A percentile compares a stretch with the other conserved stretches of the same genome.
Conservation (phyloP, 1,140 invertebrate genomes). For the Apis mellifera region DNA sequence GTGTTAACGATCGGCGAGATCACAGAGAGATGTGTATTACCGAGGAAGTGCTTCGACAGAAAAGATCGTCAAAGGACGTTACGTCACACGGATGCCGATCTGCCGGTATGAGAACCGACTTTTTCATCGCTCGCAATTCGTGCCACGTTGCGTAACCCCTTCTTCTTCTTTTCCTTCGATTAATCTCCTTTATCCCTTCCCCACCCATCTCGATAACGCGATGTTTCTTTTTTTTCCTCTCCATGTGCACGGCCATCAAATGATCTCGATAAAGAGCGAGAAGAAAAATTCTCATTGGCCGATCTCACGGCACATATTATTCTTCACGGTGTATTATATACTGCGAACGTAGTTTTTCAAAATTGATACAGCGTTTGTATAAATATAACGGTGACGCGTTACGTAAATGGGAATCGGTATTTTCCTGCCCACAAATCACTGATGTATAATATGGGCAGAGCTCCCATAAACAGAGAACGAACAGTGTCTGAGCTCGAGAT, state of each 20-base stretch:
- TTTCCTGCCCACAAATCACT: background rate
- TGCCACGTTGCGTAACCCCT: slow-evolving; percentile 28
- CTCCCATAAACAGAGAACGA: slow-evolving; percentile 6
- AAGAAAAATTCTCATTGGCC: background rate
- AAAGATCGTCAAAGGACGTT: background rate
- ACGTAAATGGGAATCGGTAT: slow-evolving; percentile 1
- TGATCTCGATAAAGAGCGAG: slow-evolving; percentile 5
- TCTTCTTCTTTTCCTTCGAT: slow-evolving; percentile 12
- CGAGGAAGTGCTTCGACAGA: slow-evolving; percentile 21
- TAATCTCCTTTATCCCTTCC: slow-evolving; percentile 5
- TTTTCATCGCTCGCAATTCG: slow-evolving; percentile 27
- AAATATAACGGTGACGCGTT: slow-evolving; percentile 21
- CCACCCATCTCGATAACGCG: background rate
- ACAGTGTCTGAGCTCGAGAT: slow-evolving; percentile 30
- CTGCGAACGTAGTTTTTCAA: background rate
- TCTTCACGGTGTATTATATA: background rate
- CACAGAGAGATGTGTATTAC: slow-evolving; percentile 4
- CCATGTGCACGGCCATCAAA: background rate
- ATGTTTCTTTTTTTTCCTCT: background rate
- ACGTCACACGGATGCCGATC: background rate
- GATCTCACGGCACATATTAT: background rate
- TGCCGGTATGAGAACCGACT: background rate
- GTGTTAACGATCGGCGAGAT: slow-evolving; percentile 36
- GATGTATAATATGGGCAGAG: background rate
- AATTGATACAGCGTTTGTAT: background rate